phyloP scores from a whole-genome alignment of 2,113 vertebrate species.

The Megalops atlanticus region DNA sequence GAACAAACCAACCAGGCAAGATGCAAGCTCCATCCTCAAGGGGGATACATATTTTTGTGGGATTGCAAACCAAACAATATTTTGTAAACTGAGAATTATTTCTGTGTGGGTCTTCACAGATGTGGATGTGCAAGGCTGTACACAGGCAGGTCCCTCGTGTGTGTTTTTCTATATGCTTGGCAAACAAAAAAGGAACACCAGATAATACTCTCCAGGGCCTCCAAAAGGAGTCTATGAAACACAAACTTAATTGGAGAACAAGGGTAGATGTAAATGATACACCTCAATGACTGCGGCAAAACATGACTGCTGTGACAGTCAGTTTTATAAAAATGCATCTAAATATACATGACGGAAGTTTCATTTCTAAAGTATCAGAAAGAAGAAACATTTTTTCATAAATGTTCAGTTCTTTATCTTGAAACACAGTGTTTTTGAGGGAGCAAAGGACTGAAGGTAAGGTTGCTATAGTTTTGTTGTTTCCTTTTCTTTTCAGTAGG shows the following conservation, averaged over 20 bases:
- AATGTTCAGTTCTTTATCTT: not conserved
- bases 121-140: not conserved
- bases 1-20: not conserved
- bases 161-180: conserved; percentile 8
- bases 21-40: not conserved
- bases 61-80: not conserved
- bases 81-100: not conserved
- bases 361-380: not conserved
- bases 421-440: not conserved
- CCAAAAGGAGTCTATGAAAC: not conserved
- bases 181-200: not conserved
- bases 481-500: not conserved
- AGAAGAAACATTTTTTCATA: not conserved
- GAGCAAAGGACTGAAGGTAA: not conserved
- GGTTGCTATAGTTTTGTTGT: not conserved
- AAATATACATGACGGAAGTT: not conserved
- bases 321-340: not conserved
- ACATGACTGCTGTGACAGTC: not conserved
- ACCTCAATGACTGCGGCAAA: not conserved
- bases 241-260: not conserved
- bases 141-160: not conserved
- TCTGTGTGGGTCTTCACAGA: not conserved
- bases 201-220: not conserved
- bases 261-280: not conserved
- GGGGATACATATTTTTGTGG: not conserved